phyloP scores from a whole-genome alignment of 92 coral and sea anemone species.

The Phenganax marumi region DNA sequence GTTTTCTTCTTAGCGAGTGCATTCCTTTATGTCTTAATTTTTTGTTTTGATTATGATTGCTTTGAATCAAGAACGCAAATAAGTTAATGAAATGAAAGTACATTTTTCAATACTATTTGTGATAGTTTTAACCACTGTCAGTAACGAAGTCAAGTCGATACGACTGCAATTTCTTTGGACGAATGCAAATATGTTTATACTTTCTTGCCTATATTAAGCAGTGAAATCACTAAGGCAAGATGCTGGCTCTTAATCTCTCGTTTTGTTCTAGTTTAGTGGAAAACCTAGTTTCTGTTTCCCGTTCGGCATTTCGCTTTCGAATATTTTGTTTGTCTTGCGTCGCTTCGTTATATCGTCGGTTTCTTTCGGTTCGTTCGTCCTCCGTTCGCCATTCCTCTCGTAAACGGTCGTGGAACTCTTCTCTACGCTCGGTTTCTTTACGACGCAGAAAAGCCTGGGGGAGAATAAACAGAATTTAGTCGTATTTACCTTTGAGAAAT shows the following conservation, averaged over 20 bases:
- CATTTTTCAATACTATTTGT: too few species aligned
- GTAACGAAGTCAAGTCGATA: too few species aligned
- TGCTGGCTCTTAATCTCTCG: conserved; percentile 76
- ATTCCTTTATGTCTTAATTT: too few species aligned
- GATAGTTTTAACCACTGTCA: too few species aligned
- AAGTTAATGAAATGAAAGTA: too few species aligned
- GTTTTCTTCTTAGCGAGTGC: too few species aligned
- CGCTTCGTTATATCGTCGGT: conserved; percentile 56
- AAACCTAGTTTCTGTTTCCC: conserved; percentile 71
- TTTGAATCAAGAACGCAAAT: too few species aligned
- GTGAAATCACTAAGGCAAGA: conserved; percentile 45
- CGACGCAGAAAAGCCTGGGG: conserved; percentile 67
- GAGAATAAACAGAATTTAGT: neutral
- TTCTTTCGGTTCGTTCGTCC: conserved; percentile 57
- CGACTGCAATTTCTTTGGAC: too few species aligned
- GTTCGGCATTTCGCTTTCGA: conserved; percentile 66
- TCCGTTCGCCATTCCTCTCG: conserved; percentile 63
- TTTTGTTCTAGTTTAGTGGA: conserved; percentile 69
- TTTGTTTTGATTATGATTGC: too few species aligned
- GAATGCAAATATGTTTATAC: neutral
- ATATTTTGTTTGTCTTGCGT: conserved; percentile 60
- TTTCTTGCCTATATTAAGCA: neutral
- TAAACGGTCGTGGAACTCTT: conserved; percentile 68
- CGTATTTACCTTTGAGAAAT: neutral
- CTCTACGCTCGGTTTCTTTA: conserved; percentile 68